Percentiles rank a stretch among this genome's conserved stretches.
These are phyloP conservation scores for Drosophila obscura DNA, from an alignment of 1,140 invertebrate species.

Conservation along the genomic window DNA sequence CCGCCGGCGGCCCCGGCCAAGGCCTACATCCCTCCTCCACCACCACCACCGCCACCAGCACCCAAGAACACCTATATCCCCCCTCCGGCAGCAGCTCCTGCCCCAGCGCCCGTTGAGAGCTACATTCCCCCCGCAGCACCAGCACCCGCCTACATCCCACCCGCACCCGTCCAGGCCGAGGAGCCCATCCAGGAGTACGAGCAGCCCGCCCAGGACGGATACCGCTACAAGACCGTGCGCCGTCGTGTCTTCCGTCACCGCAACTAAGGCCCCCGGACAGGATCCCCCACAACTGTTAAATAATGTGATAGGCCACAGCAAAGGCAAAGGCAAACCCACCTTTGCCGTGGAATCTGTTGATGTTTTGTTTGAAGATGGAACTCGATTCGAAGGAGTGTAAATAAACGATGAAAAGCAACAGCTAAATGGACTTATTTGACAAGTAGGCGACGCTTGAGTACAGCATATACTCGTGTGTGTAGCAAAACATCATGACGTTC, in stretches of 20 bases:
- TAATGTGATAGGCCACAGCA: constrained; percentile 57
- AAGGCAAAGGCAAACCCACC: too few species aligned
- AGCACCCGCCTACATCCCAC: constrained; percentile 58
- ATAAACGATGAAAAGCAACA: constrained; percentile 25
- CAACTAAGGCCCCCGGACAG: constrained; percentile 37
- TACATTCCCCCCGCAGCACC: constrained; percentile 55
- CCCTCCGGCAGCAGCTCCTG: constrained; percentile 32
- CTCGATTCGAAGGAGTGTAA: constrained; percentile 17
- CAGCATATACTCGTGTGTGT: too few species aligned
- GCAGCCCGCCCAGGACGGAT: constrained; percentile 74
- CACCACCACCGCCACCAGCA: constrained; percentile 51
- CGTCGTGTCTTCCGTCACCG: constrained; percentile 77
- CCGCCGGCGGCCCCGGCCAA: constrained; percentile 51
- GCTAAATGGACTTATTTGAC: not conserved
- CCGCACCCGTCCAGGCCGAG: constrained; percentile 43
- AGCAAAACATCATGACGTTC: not conserved
- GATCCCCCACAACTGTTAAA: constrained; percentile 41
- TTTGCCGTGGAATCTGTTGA: constrained; percentile 31
- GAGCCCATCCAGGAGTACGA: constrained; percentile 68
- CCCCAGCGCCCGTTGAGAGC: constrained; percentile 28
- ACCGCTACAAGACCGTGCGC: constrained; percentile 79
- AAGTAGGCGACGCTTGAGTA: not conserved
- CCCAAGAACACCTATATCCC: constrained; percentile 54
- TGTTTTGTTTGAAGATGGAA: constrained; percentile 17
- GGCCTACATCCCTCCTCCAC: constrained; percentile 52